A percentile compares a stretch with the other conserved stretches of the same genome.
phyloP scores from a whole-genome alignment of 2,797 vertebrate genomes.

The Danio aesculapii region DNA sequence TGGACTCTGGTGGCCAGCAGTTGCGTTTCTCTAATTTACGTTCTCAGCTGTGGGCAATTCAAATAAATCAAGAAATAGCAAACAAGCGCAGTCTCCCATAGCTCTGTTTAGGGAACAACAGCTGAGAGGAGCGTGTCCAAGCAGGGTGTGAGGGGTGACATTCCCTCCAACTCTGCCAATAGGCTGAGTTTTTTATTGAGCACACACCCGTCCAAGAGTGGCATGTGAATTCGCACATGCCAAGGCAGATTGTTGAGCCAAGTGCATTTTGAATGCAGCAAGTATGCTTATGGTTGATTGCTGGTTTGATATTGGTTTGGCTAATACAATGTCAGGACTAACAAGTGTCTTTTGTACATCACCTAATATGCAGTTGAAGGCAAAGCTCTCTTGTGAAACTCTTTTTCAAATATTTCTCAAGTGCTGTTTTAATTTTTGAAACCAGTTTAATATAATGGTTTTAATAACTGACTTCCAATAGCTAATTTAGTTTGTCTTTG shows the following conservation, averaged over 20 bases:
- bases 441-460: too few species aligned
- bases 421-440: too few species aligned
- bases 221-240: background rate
- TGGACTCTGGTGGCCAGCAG: background rate
- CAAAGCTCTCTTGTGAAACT: too few species aligned
- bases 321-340: background rate
- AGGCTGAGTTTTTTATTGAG: conserved; percentile 68
- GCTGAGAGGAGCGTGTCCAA: conserved; percentile 81
- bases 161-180: conserved; percentile 72
- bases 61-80: conserved; percentile 61
- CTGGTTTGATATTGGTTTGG: background rate
- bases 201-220: background rate
- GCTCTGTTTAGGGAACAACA: conserved; percentile 74
- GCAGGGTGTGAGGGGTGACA: conserved; percentile 75
- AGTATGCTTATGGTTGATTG: background rate
- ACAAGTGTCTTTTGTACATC: background rate
- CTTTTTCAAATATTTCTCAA: too few species aligned
- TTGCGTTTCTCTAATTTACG: conserved; percentile 43
- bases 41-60: conserved; percentile 60
- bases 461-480: too few species aligned
- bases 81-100: conserved; percentile 69
- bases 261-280: background rate
- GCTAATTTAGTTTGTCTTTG: too few species aligned
- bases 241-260: too few species aligned
- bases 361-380: too few species aligned